Base-by-base conservation (phyloP, 2,888 invertebrate species). In the Aleiodes leptofemur region DNA sequence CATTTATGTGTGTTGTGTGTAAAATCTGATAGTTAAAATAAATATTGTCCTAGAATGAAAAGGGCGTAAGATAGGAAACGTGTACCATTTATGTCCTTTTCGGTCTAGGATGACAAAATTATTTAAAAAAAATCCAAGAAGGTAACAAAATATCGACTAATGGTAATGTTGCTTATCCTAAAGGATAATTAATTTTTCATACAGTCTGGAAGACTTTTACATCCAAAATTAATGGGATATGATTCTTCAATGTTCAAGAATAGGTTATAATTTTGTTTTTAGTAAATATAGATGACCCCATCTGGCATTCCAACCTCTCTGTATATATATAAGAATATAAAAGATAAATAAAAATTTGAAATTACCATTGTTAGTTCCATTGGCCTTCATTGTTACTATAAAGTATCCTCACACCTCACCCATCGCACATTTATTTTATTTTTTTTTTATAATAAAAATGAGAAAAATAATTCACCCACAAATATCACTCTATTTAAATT, bases 311-410 rank as follows among this genome's bases (percentile, higher is more conserved):
- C 59, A 34, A 59, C 59, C 29, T 57, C 57, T 13, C 29, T 16
- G 8, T 16, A 29, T 48, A 6, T 31, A 43, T n/a, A 31, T 23
- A 2, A 50, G 66, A 48, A 43, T 23, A 31, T n/a, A 34, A 7
- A 11, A 31, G 53, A 34, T 38, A 50, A 38, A 77, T 69, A 75
- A 69, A 73, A 74, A 66, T 79, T 82, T 23, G 23, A 81, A 83
- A 81, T 88, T 85, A 89, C 89, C 89, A 89, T 89, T 89, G 80
- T 89, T 89, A 81, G 89, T 89, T 80, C 89, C 89, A 89, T 89
- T 89, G 82, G 89, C 88, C 87, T 89, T 89, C 89, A 89, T 89
- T 84, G 85, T 87, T 84, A 81, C 82, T 51, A 51, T 13, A 38
- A 77, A 69, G 64, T 83, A 83, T 82, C 82, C 81, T 86, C 87